phyloP scores from a whole-genome alignment of 2,797 vertebrate genomes.

The Dendrocincla tyrannina region DNA sequence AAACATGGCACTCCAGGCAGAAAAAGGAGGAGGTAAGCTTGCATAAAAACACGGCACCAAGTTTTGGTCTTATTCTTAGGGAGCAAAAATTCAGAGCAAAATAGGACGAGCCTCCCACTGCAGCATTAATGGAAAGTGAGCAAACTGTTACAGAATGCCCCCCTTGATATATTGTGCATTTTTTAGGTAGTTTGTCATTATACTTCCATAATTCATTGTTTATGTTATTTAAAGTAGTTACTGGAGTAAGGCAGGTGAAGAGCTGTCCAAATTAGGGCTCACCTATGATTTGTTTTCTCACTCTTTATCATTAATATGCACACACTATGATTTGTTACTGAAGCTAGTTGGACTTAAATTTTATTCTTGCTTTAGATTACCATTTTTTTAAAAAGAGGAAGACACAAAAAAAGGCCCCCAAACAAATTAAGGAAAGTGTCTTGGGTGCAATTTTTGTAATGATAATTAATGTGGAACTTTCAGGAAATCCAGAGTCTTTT shows the following conservation, averaged over 20 bases:
- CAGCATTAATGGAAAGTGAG: background rate
- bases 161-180: background rate
- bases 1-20: conserved; percentile 7
- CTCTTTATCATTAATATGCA: background rate
- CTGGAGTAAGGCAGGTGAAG: background rate
- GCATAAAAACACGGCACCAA: background rate
- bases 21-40: background rate
- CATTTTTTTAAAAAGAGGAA: background rate
- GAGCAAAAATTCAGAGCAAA: background rate
- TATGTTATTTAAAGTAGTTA: background rate
- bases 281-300: background rate
- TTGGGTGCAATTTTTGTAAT: background rate
- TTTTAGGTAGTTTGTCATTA: background rate
- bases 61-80: background rate
- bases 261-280: background rate
- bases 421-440: background rate
- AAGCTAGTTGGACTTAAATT: background rate
- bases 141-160: background rate
- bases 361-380: background rate
- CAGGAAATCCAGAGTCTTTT: background rate
- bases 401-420: background rate
- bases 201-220: background rate
- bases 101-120: background rate
- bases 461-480: background rate
- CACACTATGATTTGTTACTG: background rate